phyloP scores from a whole-genome alignment of 37 sponge, comb jelly and placozoan genomes.

The Amphimedon queenslandica region DNA sequence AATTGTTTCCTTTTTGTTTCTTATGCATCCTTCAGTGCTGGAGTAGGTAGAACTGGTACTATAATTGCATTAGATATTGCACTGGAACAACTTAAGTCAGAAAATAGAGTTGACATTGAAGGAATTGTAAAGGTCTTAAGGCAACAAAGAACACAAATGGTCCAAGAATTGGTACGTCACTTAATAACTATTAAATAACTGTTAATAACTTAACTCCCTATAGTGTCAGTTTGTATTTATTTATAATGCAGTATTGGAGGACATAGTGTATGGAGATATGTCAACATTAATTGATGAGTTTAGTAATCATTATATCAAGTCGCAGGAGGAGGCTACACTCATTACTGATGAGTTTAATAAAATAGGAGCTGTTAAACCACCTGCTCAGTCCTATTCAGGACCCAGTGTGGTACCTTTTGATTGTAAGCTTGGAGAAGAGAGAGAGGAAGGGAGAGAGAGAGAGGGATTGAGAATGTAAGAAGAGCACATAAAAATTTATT shows the following conservation, averaged over 20 bases:
- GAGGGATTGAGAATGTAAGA: too few relatives aligned
- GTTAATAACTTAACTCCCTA: background rate
- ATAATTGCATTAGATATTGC: constrained; percentile 67
- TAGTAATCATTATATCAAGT: constrained; percentile 9
- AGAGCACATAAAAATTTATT: too few relatives aligned
- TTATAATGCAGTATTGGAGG: constrained; percentile 73
- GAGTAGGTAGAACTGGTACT: constrained; percentile 71
- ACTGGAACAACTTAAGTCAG: constrained; percentile 40
- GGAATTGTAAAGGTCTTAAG: constrained; percentile 57
- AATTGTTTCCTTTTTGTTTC: too few relatives aligned
- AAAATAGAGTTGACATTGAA: constrained; percentile 41
- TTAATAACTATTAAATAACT: too few relatives aligned
- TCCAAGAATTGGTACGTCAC: constrained; percentile 70
- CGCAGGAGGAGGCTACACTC: background rate
- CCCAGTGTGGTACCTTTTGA: background rate
- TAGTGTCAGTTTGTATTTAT: constrained; percentile 77
- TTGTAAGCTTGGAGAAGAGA: too few relatives aligned
- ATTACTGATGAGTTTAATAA: background rate
- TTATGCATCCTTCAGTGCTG: constrained; percentile 74
- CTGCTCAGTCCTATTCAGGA: background rate
- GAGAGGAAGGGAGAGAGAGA: too few relatives aligned
- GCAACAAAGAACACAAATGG: constrained; percentile 71
- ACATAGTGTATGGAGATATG: constrained; percentile 64
- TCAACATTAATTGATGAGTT: constrained; percentile 24
- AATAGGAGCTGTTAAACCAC: background rate